phyloP scores from a whole-genome alignment of 2,888 invertebrate genomes.

The Brachylomia viminalis region DNA sequence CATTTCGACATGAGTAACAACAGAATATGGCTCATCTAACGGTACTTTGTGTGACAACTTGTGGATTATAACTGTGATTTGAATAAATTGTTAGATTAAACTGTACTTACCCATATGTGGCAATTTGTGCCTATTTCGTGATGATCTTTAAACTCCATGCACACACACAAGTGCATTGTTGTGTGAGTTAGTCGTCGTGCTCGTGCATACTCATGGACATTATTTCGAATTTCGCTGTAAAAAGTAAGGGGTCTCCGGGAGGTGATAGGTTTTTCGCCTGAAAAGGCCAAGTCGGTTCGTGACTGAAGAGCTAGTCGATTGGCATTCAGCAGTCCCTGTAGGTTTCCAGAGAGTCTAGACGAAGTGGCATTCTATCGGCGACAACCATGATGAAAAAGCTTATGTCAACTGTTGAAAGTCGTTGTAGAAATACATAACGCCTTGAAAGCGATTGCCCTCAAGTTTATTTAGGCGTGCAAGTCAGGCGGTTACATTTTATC shows the following conservation, averaged over 20 bases:
- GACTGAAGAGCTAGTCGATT: neutral
- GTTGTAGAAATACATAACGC: neutral
- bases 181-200: neutral
- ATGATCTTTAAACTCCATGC: neutral
- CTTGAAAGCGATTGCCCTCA: neutral
- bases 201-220: neutral
- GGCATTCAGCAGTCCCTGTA: neutral
- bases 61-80: constrained; percentile 28
- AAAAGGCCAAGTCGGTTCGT: too few species aligned
- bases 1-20: constrained; percentile 3
- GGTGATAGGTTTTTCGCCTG: neutral
- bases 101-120: neutral
- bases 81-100: constrained; percentile 3
- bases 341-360: neutral
- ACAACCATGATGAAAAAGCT: neutral
- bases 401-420: neutral
- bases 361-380: neutral
- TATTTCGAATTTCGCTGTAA: neutral
- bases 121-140: neutral
- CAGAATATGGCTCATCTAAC: constrained; percentile 24
- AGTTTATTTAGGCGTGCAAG: neutral
- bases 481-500: neutral
- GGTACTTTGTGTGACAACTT: constrained; percentile 16
- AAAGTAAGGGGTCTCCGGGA: too few species aligned
- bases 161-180: neutral